Conservation (phyloP, 1,140 invertebrate genomes). For the Mercenaria mercenaria region DNA sequence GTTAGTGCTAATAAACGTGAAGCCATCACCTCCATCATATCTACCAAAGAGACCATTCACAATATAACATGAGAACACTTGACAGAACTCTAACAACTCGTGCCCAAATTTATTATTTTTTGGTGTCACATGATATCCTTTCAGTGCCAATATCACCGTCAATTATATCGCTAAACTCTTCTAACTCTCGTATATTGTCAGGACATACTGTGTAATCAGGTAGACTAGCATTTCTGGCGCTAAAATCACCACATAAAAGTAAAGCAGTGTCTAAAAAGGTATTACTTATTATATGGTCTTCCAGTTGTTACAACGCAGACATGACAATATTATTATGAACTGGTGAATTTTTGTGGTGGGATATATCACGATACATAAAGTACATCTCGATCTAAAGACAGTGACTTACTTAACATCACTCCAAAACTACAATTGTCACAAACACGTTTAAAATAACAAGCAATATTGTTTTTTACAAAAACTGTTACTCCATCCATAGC, state of each 20-base stretch:
- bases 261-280: too few relatives aligned
- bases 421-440: constrained; percentile 29
- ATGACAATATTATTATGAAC: not conserved
- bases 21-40: not conserved
- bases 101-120: constrained; percentile 7
- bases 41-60: not conserved
- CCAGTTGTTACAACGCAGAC: not conserved
- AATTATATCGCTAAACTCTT: too few relatives aligned
- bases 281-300: too few relatives aligned
- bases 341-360: not conserved
- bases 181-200: not conserved
- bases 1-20: too few relatives aligned
- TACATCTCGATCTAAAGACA: too few relatives aligned
- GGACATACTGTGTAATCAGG: constrained; percentile 3
- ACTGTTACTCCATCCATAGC: not conserved
- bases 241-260: constrained; percentile 42
- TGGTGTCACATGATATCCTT: not conserved
- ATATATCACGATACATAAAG: not conserved
- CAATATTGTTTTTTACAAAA: constrained; percentile 5
- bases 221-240: not conserved
- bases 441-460: constrained; percentile 15
- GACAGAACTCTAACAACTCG: constrained; percentile 15
- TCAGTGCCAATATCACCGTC: too few relatives aligned
- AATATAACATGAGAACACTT: constrained; percentile 7
- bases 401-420: not conserved